Percentiles rank a stretch among this genome's conserved stretches.
Evolutionary conservation across 2,888 invertebrate species (phyloP).

Genomic region (Omphaloscelis lunosa): DNA sequence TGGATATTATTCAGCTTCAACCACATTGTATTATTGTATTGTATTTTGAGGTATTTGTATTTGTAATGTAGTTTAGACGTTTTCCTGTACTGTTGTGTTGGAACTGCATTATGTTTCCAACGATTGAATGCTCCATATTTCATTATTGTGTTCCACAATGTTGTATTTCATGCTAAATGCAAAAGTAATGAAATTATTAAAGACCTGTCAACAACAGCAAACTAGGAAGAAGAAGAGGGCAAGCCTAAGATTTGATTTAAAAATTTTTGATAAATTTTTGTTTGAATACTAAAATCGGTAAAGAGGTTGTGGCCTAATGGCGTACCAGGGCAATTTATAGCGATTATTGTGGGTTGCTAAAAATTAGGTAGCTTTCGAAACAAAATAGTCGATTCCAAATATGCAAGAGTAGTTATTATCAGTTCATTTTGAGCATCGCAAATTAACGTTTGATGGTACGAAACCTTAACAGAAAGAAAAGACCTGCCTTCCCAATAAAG

Average conservation of each 20-base stretch:
- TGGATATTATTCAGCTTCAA: conserved; percentile 13
- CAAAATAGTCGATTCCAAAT: neutral
- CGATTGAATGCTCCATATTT: neutral
- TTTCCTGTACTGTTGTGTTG: neutral
- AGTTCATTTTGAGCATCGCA: neutral
- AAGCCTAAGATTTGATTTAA: neutral
- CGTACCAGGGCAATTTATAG: neutral
- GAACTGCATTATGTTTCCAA: neutral
- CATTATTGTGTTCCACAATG: neutral
- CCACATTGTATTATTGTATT: conserved; percentile 19
- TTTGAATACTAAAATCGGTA: too few species aligned
- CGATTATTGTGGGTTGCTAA: neutral
- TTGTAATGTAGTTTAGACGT: conserved; percentile 8
- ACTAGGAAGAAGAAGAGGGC: neutral
- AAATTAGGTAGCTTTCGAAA: neutral
- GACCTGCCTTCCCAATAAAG: neutral
- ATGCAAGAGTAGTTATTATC: neutral
- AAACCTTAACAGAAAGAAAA: neutral
- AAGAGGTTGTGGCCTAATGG: too few species aligned
- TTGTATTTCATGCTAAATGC: neutral
- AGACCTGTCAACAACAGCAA: neutral
- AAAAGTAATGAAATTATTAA: neutral
- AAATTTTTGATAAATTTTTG: neutral
- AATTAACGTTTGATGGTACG: neutral
- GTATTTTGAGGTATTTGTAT: neutral